A percentile compares a stretch with the other conserved stretches of the same genome.
phyloP scores from a whole-genome alignment of 1,140 invertebrate genomes.

The Drosophila simulans region DNA sequence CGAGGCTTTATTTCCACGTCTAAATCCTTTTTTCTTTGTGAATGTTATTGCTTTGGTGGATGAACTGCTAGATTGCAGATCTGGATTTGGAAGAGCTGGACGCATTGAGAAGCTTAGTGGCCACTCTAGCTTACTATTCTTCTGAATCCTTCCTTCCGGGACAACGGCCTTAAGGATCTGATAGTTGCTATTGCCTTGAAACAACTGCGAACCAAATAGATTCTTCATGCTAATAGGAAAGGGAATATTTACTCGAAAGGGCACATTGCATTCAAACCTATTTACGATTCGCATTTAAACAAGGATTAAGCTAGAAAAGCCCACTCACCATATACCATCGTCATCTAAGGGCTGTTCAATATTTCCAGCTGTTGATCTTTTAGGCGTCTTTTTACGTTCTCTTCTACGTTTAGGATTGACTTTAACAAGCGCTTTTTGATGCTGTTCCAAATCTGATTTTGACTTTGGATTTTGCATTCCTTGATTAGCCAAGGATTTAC shows the following conservation, averaged over 20 bases:
- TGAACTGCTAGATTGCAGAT: not conserved
- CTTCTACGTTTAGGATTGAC: constrained; percentile 15
- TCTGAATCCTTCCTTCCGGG: not conserved
- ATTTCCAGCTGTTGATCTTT: not conserved
- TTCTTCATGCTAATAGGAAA: constrained; percentile 12
- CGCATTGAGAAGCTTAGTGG: constrained; percentile 16
- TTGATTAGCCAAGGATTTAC: not conserved
- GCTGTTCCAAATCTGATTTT: not conserved
- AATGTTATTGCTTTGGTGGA: not conserved
- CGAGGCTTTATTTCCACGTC: not conserved
- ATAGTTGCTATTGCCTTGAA: not conserved
- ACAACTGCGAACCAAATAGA: constrained; percentile 3
- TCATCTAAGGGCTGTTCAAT: not conserved
- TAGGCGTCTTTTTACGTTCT: not conserved
- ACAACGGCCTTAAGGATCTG: not conserved
- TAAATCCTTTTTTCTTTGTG: not conserved
- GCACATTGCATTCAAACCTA: constrained; percentile 67
- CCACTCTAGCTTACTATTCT: not conserved
- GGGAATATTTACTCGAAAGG: constrained; percentile 54
- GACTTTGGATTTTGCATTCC: not conserved
- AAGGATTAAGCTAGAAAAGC: not conserved
- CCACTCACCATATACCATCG: constrained; percentile 34
- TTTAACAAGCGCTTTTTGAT: constrained; percentile 18
- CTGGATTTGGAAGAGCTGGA: not conserved
- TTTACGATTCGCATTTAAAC: not conserved